Percentiles rank a stretch among this genome's conserved stretches.
Conservation (phyloP, 1,140 invertebrate genomes). For the Zelostemma sp. region DNA sequence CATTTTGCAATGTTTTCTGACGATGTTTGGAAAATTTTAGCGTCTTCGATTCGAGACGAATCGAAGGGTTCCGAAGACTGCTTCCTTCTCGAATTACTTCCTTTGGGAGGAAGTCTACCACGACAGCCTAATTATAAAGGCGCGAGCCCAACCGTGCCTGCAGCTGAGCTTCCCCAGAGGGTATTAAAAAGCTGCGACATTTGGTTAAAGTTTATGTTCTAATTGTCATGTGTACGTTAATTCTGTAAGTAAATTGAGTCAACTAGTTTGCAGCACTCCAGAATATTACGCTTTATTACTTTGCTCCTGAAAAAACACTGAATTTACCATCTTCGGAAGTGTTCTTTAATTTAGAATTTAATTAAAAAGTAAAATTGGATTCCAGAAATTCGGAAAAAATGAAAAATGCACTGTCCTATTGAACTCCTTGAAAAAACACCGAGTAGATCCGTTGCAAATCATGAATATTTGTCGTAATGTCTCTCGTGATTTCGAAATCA, state of each 20-base stretch:
- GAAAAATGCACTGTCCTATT: too few species aligned
- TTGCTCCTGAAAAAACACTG: too few species aligned
- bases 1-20: too few species aligned
- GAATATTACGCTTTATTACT: too few species aligned
- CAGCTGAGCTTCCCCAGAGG: conserved; percentile 47
- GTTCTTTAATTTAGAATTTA: neutral
- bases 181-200: conserved; percentile 46
- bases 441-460: too few species aligned
- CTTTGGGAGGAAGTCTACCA: conserved; percentile 38
- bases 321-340: too few species aligned
- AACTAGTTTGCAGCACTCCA: neutral
- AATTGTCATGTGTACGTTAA: conserved; percentile 19
- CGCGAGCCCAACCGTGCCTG: conserved; percentile 39
- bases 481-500: neutral
- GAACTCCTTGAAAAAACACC: too few species aligned
- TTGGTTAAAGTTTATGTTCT: conserved; percentile 41
- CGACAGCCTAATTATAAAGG: conserved; percentile 46
- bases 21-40: too few species aligned
- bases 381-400: too few species aligned
- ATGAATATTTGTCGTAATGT: too few species aligned
- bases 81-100: conserved; percentile 45
- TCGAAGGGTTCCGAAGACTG: conserved; percentile 35
- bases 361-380: neutral
- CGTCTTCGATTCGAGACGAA: too few species aligned
- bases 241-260: conserved; percentile 11